A percentile compares a stretch with the other conserved stretches of the same genome.
phyloP scores from a whole-genome alignment of 2,888 invertebrate genomes.

The Drosophila kanekoi region DNA sequence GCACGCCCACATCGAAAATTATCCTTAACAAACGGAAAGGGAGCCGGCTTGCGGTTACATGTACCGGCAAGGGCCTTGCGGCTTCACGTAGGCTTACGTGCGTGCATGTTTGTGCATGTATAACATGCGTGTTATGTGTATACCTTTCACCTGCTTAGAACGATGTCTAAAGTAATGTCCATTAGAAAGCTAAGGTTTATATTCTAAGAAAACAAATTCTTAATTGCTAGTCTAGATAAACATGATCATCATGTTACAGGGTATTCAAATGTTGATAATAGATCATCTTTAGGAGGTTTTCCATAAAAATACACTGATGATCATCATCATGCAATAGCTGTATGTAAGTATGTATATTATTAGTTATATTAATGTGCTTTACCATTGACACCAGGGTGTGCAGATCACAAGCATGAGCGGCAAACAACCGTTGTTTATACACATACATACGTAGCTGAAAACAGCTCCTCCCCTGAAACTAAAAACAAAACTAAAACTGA shows the following conservation, averaged over 20 bases:
- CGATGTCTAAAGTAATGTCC: too few species aligned
- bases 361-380: constrained; percentile 45
- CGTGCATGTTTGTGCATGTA: background rate
- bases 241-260: too few species aligned
- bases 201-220: too few species aligned
- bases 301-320: too few species aligned
- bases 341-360: constrained; percentile 20
- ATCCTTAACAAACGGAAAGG: constrained; percentile 28
- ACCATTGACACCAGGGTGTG: constrained; percentile 53
- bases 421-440: constrained; percentile 14
- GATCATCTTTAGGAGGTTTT: too few species aligned
- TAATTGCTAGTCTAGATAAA: too few species aligned
- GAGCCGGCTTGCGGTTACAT: constrained; percentile 38
- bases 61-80: constrained; percentile 22
- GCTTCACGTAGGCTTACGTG: constrained; percentile 5
- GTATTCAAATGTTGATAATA: too few species aligned
- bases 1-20: constrained; percentile 28
- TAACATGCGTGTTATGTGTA: background rate
- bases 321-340: background rate
- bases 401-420: constrained; percentile 50
- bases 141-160: too few species aligned
- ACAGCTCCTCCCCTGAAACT: constrained; percentile 7
- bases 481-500: constrained; percentile 22
- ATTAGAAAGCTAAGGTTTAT: too few species aligned
- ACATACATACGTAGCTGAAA: constrained; percentile 9